Evolutionary conservation across 2,797 vertebrate species (phyloP), one percentile per base, ranked within the genome.

Genomic region (Halcyon chelicuti): DNA sequence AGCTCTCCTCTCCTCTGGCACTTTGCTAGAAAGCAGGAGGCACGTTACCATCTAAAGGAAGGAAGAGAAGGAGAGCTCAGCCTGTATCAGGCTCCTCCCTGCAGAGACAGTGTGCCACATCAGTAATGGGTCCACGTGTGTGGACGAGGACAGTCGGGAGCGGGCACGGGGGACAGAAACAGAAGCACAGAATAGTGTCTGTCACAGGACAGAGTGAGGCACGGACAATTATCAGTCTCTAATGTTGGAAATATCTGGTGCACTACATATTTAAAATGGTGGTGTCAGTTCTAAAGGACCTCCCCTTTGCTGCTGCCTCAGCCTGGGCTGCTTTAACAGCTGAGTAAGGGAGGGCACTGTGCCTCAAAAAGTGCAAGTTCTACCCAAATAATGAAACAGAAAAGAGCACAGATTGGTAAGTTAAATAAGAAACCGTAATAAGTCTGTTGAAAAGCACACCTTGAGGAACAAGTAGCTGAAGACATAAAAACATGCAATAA

Each of bases 11-110:
- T 86, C 31, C 46, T 49, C 71, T 63, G 78, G 44, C 57, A 26
- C 94, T 83, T 70, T 12, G 86, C 75, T 94, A 79, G 75, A 78
- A 86, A 81, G 68, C 79, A 88, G 86, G 65, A 95, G 73, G 35
- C 3, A 7, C 1, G 4, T 72, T 70, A 80, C 21, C 28, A 28
- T 68, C 84, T 28, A 47, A 37, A 37, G 67, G 86, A 88, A 66
- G 88, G 88, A 88, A 81, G 90, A 71, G 85, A 74, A 18, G 13
- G 33, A 81, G 62, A 81, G 58, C 80, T 55, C 74, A 89, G 85
- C 52, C 88, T 46, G 15, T 28, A 25, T 28, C 71, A 75, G 55
- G 92, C 94, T 90, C 95, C 95, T 93, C 96, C 96, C 93, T 86
- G 82, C 55, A 60, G 47, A 1, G 11, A 63, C 71, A n/a, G 20